Percentiles rank a stretch among this genome's conserved stretches.
Conservation (phyloP, 2,113 vertebrate species). For the Dolichallabes microphthalmus region DNA sequence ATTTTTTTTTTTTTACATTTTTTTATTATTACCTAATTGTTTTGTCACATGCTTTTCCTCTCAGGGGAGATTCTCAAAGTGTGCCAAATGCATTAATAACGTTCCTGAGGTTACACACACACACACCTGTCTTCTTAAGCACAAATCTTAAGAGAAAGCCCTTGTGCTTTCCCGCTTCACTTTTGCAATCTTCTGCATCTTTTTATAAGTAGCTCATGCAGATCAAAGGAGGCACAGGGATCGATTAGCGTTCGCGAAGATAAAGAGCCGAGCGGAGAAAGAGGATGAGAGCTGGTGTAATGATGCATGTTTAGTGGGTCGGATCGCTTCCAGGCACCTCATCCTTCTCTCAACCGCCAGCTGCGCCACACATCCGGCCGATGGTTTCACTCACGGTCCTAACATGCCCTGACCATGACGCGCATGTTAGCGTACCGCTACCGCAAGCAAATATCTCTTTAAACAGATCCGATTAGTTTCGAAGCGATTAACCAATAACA, state of each 20-base stretch:
- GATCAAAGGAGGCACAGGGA: conserved; percentile 36
- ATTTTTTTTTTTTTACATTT: conserved; percentile 9
- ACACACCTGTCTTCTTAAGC: not conserved
- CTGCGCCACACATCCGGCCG: conserved; percentile 21
- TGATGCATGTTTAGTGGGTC: conserved; percentile 48
- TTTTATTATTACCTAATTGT: conserved; percentile 20
- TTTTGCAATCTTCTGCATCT: conserved; percentile 3
- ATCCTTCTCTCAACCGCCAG: conserved; percentile 29
- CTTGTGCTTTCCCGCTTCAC: conserved; percentile 20
- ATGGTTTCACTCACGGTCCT: not conserved
- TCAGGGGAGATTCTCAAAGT: conserved; percentile 34
- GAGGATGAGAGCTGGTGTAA: conserved; percentile 29
- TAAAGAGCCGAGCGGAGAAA: not conserved
- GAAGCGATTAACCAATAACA: not conserved
- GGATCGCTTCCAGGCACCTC: conserved; percentile 29
- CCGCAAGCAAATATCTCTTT: not conserved
- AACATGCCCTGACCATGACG: not conserved
- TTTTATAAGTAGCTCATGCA: conserved; percentile 20
- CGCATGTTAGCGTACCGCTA: not conserved
- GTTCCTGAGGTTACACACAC: conserved; percentile 15
- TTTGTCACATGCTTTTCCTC: conserved; percentile 35
- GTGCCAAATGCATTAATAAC: conserved; percentile 44
- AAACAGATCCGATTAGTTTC: not conserved
- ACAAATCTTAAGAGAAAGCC: conserved; percentile 1
- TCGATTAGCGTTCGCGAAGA: conserved; percentile 39